These are phyloP conservation scores for Ahaetulla prasina DNA, from an alignment of 2,113 vertebrate genomes.

Conservation along the genomic window DNA sequence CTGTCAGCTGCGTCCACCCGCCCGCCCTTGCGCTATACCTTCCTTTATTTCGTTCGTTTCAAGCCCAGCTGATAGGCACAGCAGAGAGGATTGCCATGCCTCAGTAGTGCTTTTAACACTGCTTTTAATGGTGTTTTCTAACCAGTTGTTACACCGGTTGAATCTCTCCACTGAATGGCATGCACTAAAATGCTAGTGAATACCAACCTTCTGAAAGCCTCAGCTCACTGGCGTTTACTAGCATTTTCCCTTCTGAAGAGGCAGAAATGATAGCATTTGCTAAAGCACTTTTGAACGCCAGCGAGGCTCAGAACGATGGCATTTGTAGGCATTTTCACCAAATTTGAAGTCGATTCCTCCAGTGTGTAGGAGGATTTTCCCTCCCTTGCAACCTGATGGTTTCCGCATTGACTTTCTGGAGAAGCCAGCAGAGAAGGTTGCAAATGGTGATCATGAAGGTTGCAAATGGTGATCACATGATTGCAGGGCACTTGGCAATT, in stretches of 20 bases:
- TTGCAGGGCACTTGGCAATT: not conserved
- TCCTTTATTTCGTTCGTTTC: too few relatives aligned
- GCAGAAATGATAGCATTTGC: not conserved
- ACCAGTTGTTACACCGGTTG: too few relatives aligned
- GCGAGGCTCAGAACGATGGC: not conserved
- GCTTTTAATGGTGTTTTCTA: too few relatives aligned
- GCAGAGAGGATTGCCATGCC: too few relatives aligned
- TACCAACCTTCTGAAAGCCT: too few relatives aligned
- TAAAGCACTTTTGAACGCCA: not conserved
- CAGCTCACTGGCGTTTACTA: too few relatives aligned
- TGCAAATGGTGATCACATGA: not conserved
- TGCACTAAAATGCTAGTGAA: too few relatives aligned
- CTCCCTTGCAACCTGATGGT: not conserved
- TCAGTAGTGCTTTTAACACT: too few relatives aligned
- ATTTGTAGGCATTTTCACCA: not conserved
- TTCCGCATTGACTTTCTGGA: not conserved
- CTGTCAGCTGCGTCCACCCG: too few relatives aligned
- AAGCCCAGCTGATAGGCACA: too few relatives aligned
- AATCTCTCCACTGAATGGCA: too few relatives aligned
- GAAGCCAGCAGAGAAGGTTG: not conserved
- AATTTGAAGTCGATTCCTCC: not conserved
- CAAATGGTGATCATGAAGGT: not conserved
- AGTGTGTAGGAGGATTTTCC: not conserved
- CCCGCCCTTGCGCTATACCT: too few relatives aligned
- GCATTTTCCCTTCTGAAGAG: not conserved